Evolutionary conservation across 2,888 invertebrate genomes (phyloP).

Genomic region (Drosophila kanekoi): DNA sequence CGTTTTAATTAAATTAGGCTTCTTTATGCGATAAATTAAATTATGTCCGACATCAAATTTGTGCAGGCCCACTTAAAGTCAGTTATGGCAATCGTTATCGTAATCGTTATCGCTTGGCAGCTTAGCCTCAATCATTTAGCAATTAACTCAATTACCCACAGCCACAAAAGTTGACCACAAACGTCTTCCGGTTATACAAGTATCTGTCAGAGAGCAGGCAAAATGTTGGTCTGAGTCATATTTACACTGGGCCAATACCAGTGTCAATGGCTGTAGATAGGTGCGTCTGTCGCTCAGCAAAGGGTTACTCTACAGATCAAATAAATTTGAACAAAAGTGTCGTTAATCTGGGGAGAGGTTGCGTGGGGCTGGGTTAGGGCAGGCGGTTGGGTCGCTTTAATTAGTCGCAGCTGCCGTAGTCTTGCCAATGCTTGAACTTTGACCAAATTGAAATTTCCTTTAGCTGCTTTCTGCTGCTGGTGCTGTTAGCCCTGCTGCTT

Average conservation of each 20-base stretch:
- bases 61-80: conserved; percentile 1
- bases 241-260: conserved; percentile 48
- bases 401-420: conserved; percentile 68
- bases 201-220: conserved; percentile 35
- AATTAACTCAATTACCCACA: conserved; percentile 67
- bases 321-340: conserved; percentile 69
- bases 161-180: conserved; percentile 49
- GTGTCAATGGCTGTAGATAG: conserved; percentile 17
- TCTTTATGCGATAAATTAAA: conserved; percentile 8
- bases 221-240: conserved; percentile 55
- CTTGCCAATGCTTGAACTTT: conserved; percentile 54
- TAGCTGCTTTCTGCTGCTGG: conserved; percentile 12
- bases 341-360: conserved; percentile 53
- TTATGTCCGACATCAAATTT: conserved; percentile 9
- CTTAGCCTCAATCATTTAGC: conserved; percentile 46
- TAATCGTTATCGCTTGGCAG: conserved; percentile 22
- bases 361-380: neutral
- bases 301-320: conserved; percentile 48
- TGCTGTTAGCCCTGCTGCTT: conserved; percentile 3
- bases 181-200: conserved; percentile 37
- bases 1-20: neutral
- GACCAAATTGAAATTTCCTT: conserved; percentile 53
- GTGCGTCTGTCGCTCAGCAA: conserved; percentile 10
- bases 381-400: conserved; percentile 51
- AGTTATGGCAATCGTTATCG: conserved; percentile 1